phyloP scores from a whole-genome alignment of 2,113 vertebrate species.

The Apodemus sylvaticus region DNA sequence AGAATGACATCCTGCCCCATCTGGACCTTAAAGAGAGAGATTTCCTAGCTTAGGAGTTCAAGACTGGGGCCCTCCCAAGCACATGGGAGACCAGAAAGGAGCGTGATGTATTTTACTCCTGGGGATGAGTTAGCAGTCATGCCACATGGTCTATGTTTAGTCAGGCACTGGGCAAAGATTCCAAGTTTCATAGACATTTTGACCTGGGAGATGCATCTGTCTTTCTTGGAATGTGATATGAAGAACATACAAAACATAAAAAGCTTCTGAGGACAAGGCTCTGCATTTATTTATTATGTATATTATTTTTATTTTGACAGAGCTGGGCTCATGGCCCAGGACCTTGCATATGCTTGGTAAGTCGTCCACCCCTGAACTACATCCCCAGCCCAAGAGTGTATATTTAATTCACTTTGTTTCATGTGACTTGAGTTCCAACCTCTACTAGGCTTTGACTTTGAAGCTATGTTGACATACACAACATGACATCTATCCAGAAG shows the following conservation, averaged over 20 bases:
- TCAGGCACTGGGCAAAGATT: neutral
- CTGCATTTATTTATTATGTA: neutral
- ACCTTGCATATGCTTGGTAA: neutral
- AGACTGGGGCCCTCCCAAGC: fast-evolving
- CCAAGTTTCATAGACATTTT: constrained; percentile 22
- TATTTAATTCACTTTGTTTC: neutral
- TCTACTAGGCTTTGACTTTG: neutral
- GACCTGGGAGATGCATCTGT: neutral
- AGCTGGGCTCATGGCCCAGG: neutral
- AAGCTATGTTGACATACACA: neutral
- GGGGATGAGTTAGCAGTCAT: constrained; percentile 18
- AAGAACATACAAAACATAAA: neutral
- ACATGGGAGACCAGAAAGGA: neutral
- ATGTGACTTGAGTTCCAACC: neutral
- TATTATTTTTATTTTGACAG: neutral
- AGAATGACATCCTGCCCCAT: constrained; percentile 52
- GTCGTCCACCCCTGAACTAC: neutral
- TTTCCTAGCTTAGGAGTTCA: neutral
- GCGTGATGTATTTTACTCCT: neutral
- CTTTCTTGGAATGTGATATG: neutral
- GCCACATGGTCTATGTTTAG: neutral
- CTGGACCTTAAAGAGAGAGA: neutral
- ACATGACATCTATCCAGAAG: neutral
- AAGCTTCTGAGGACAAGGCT: neutral
- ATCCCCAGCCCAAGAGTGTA: neutral